Evolutionary conservation across 2,113 vertebrate genomes (phyloP), one percentile per base, ranked within the genome.

Genomic region (Atlantisia rogersi): DNA sequence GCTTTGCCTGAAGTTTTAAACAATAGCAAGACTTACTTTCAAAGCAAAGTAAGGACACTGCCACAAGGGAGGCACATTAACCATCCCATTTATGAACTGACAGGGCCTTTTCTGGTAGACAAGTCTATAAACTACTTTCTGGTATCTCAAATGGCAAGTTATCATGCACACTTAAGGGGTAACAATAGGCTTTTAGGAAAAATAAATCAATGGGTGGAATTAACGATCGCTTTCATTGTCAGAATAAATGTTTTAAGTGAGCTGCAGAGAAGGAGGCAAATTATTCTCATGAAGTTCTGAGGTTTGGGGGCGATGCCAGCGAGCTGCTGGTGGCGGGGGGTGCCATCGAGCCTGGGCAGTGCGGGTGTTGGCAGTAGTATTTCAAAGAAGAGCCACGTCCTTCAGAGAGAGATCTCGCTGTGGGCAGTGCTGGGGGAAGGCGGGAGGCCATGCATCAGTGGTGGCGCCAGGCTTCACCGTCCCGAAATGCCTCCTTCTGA

Each of bases 101-200:
- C 83, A 58, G 4, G 35, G 26, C 53, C 91, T 87, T 84, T 86
- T 82, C 62, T 86, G 37, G 74, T 62, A 35, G 56, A 58, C 37
- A 55, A 84, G 65, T 32, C 90, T 59, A 69, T 69, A 85, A 89
- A 84, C 35, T 35, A 58, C 60, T 84, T 53, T 60, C 74, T 91
- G 65, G 83, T 94, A 85, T 73, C 94, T 94, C 86, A 92, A 60
- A 81, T 35, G 74, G 82, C 88, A 83, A 88, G 73, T 83, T 86
- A 90, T 73, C 86, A 37, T 82, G 75, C 60, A 20, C 82, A 60
- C 79, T 95, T 95, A 77, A 65, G 53, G 67, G 17, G 18, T 44
- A 95, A 95, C 93, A 96, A 95, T 88, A 64, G 71, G 60, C n/a
- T 93, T 94, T 93, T 81, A 86, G 76, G 90, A 90, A 88, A 86